These are phyloP conservation scores for Parazoanthus swiftii DNA, from an alignment of 92 coral and sea anemone genomes.

Conservation along the genomic window DNA sequence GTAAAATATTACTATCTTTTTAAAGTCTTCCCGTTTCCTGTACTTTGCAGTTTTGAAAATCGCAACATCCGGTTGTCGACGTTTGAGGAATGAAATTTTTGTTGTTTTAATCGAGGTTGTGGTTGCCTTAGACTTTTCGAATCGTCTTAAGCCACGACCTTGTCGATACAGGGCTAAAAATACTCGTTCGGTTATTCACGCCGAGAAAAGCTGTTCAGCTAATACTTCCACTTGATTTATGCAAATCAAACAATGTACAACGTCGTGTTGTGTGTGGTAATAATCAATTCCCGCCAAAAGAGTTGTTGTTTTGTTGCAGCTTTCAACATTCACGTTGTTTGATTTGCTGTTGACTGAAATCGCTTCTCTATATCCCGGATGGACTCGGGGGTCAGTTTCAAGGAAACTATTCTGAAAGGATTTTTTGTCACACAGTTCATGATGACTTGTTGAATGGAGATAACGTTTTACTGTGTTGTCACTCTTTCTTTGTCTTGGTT, in stretches of 20 bases:
- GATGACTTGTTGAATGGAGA: background rate
- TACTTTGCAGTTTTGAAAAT: background rate
- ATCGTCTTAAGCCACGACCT: background rate
- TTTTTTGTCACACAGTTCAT: constrained; percentile 4
- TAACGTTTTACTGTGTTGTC: constrained; percentile 19
- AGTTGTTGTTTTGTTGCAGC: background rate
- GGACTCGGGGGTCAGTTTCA: constrained; percentile 9
- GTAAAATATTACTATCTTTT: background rate
- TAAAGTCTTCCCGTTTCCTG: constrained; percentile 1
- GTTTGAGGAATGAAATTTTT: background rate
- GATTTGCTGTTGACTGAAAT: background rate
- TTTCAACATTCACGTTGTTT: background rate
- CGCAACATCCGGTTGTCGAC: constrained; percentile 21
- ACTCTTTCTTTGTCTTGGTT: background rate
- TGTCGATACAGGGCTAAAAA: background rate
- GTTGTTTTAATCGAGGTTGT: background rate
- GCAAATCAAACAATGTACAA: background rate
- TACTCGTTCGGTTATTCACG: background rate
- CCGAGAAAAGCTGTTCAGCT: background rate
- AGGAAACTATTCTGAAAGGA: background rate
- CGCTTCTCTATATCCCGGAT: background rate
- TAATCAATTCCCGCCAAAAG: background rate
- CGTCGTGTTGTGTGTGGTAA: background rate
- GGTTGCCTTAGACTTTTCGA: constrained; percentile 1
- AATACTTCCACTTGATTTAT: background rate